Conservation (phyloP, 2,113 vertebrate species). For the Pomatorhinus ruficollis region DNA sequence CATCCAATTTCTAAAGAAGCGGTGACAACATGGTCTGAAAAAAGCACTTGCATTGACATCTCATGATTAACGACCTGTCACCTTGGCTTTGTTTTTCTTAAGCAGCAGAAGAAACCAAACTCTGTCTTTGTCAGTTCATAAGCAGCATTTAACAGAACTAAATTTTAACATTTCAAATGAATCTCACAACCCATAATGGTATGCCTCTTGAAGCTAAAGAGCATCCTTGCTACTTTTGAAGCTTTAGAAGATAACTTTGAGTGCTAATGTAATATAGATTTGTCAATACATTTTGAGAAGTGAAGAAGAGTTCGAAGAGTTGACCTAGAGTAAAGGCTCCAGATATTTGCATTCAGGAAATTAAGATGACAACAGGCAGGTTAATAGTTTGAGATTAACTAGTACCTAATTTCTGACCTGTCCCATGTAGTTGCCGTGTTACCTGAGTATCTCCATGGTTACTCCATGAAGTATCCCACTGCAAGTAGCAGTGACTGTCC, state of each 20-base stretch:
- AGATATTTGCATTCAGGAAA: neutral
- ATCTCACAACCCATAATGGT: neutral
- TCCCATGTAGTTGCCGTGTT: neutral
- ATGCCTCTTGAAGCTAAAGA: neutral
- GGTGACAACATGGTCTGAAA: neutral
- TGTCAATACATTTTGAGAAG: neutral
- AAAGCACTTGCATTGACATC: neutral
- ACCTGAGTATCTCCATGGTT: neutral
- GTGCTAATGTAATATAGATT: neutral
- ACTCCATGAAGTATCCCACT: neutral
- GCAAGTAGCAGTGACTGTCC: neutral
- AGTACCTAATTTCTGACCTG: neutral
- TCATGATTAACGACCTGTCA: neutral
- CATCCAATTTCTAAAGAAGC: neutral
- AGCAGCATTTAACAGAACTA: neutral
- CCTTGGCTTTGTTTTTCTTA: constrained; percentile 6
- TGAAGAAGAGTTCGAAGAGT: neutral
- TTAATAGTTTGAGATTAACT: neutral
- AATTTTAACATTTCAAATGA: neutral
- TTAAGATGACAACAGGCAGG: neutral
- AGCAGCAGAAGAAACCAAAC: neutral
- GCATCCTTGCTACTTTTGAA: neutral
- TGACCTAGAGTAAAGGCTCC: neutral
- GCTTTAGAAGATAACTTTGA: neutral
- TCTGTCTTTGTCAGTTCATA: constrained; percentile 1